Conservation (phyloP, 2,888 invertebrate genomes). For the Eudemis profundana region DNA sequence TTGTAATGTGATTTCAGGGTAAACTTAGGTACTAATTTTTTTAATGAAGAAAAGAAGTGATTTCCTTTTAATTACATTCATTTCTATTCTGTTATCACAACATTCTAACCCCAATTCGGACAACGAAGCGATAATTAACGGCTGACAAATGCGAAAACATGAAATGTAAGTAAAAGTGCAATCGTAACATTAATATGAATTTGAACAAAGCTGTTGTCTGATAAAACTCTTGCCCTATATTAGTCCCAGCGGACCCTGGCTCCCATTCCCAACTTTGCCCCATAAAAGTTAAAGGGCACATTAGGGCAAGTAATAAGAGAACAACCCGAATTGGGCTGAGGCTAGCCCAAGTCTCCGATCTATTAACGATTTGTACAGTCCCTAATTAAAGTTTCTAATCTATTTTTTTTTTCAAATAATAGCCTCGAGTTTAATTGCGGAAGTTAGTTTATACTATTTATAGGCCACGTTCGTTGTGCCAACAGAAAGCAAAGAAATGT, state of each 20-base stretch:
- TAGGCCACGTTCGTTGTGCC: too few species aligned
- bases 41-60: too few species aligned
- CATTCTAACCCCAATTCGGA: neutral
- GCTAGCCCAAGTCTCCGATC: constrained; percentile 60
- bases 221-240: constrained; percentile 78
- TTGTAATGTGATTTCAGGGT: too few species aligned
- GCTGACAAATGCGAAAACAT: constrained; percentile 6
- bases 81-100: neutral
- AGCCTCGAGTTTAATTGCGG: constrained; percentile 28
- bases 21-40: too few species aligned
- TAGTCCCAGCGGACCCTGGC: constrained; percentile 66
- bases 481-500: too few species aligned
- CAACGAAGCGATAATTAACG: neutral
- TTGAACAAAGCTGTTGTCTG: constrained; percentile 68
- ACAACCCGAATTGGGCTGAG: constrained; percentile 70
- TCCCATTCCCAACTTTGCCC: constrained; percentile 75
- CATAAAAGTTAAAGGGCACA: constrained; percentile 84
- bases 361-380: constrained; percentile 46
- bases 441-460: constrained; percentile 2
- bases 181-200: constrained; percentile 70
- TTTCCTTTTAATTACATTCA: neutral
- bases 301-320: constrained; percentile 82
- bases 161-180: constrained; percentile 40
- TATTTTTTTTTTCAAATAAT: constrained; percentile 23
- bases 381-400: constrained; percentile 36